A percentile compares a stretch with the other conserved stretches of the same genome.
Evolutionary conservation across 2,888 invertebrate genomes (phyloP).

Genomic region (Apamea anceps): DNA sequence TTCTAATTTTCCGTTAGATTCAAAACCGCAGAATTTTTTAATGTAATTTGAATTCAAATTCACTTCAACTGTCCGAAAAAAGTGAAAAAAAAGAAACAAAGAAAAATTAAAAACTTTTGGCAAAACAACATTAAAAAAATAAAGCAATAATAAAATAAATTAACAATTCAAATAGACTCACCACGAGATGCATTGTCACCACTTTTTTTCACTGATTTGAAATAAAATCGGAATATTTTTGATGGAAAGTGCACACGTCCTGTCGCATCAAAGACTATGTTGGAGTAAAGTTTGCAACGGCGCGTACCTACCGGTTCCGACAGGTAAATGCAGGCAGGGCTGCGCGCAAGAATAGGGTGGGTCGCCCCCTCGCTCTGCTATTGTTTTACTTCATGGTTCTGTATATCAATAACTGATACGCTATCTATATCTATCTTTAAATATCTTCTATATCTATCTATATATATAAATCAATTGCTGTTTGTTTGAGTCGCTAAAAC

Average conservation of each 20-base stretch:
- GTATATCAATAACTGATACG: neutral
- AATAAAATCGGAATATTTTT: neutral
- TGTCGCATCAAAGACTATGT: constrained; percentile 62
- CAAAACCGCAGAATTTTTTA: neutral
- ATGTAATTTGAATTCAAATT: no score
- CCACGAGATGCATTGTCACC: constrained; percentile 16
- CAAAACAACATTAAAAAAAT: neutral
- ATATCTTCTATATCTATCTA: no score
- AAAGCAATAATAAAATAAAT: neutral
- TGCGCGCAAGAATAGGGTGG: constrained; percentile 53
- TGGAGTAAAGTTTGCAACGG: constrained; percentile 73
- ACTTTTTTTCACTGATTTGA: neutral
- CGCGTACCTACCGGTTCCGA: constrained; percentile 31
- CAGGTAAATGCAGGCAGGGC: constrained; percentile 68
- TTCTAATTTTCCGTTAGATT: neutral
- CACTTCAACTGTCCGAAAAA: neutral
- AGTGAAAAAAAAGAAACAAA: neutral
- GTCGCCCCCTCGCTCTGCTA: constrained; percentile 33
- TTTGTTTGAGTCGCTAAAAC: no score
- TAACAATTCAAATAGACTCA: constrained; percentile 30
- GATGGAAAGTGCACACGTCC: constrained; percentile 59
- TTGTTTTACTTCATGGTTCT: neutral
- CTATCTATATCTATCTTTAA: no score
- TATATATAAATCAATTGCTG: no score
- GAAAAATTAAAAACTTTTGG: neutral